Percentiles rank a stretch among this genome's conserved stretches.
phyloP scores from a whole-genome alignment of 2,888 invertebrate species.

The Temnothorax unifasciatus region DNA sequence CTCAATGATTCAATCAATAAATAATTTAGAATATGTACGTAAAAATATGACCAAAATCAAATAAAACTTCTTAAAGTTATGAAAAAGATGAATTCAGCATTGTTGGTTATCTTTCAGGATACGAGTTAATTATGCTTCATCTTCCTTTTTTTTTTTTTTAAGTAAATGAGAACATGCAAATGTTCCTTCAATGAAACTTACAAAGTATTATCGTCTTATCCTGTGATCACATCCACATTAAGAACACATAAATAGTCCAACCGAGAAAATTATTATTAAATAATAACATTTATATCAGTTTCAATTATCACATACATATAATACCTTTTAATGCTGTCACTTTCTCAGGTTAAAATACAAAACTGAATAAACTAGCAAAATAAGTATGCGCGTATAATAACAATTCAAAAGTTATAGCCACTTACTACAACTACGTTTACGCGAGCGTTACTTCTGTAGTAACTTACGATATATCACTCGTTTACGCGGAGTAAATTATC shows the following conservation, averaged over 20 bases:
- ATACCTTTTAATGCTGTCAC: neutral
- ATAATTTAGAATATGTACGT: neutral
- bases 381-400: neutral
- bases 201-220: neutral
- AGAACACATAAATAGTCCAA: neutral
- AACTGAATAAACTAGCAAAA: neutral
- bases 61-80: neutral
- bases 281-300: conserved; percentile 11
- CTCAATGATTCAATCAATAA: neutral
- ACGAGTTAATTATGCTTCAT: conserved; percentile 57
- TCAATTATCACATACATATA: neutral
- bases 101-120: neutral
- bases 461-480: no score
- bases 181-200: neutral
- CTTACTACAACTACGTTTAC: no score
- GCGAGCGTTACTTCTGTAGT: no score
- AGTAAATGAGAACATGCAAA: neutral
- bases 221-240: neutral
- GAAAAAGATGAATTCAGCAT: neutral
- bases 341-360: neutral
- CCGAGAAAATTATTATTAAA: neutral
- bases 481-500: no score
- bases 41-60: neutral
- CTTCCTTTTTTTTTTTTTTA: conserved; percentile 66
- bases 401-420: neutral